Percentiles rank a stretch among this genome's conserved stretches.
Evolutionary conservation across 2,113 vertebrate genomes (phyloP).

Genomic region (Raja brachyura): DNA sequence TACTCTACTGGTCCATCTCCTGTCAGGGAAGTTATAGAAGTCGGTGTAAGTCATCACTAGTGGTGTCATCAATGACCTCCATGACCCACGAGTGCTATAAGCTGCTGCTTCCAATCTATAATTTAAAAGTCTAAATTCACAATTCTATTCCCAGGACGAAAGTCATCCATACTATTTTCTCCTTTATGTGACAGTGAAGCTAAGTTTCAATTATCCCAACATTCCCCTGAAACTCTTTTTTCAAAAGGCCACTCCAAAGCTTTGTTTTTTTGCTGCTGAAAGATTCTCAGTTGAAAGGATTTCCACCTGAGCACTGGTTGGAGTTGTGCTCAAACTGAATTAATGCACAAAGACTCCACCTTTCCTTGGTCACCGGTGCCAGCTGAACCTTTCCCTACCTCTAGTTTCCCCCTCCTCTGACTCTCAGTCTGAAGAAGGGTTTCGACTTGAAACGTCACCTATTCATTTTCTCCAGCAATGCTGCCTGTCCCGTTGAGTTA

Average conservation of each 20-base stretch:
- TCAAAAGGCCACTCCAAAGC: too few relatives aligned
- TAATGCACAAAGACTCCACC: neutral
- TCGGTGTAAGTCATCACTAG: slow-evolving; percentile 48
- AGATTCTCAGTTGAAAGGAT: neutral
- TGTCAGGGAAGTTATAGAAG: slow-evolving; percentile 39
- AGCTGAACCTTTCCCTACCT: too few relatives aligned
- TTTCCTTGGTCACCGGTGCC: too few relatives aligned
- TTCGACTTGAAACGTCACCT: too few relatives aligned
- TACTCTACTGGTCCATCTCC: neutral
- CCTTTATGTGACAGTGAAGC: neutral
- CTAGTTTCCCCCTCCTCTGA: too few relatives aligned
- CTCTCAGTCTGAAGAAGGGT: too few relatives aligned
- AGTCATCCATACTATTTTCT: slow-evolving; percentile 19
- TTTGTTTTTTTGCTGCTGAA: too few relatives aligned
- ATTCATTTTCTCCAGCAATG: too few relatives aligned
- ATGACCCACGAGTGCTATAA: slow-evolving; percentile 48
- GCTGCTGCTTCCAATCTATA: slow-evolving; percentile 46
- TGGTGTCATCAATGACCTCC: slow-evolving; percentile 46
- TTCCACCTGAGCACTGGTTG: neutral
- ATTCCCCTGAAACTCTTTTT: neutral
- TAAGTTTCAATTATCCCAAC: slow-evolving; percentile 9
- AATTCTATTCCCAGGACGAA: slow-evolving; percentile 51
- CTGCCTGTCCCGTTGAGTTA: too few relatives aligned
- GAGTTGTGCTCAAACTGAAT: neutral
- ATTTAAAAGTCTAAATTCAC: slow-evolving; percentile 46